A percentile compares a stretch with the other conserved stretches of the same genome.
phyloP scores from a whole-genome alignment of 2,888 invertebrate species.

The Auanema freiburgensis region DNA sequence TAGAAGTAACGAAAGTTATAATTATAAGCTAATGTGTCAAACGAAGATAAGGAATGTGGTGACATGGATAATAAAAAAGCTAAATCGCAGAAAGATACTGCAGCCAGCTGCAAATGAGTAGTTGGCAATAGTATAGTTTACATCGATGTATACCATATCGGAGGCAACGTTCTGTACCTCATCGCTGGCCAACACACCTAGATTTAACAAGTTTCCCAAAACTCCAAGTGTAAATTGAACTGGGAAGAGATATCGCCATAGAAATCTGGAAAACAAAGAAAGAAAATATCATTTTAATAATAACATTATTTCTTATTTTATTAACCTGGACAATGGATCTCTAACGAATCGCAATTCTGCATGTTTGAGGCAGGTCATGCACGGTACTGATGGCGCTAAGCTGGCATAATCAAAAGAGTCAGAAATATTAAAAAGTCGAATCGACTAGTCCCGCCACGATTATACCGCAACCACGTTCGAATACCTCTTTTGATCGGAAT shows the following conservation, averaged over 20 bases:
- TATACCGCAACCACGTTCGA: no score
- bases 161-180: conserved; percentile 61
- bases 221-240: conserved; percentile 57
- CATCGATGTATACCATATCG: conserved; percentile 49
- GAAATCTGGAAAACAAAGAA: conserved; percentile 8
- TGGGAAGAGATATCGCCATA: conserved; percentile 54
- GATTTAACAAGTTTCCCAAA: conserved; percentile 58
- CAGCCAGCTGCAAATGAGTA: conserved; percentile 52
- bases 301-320: no score
- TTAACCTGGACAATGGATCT: conserved; percentile 37
- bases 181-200: conserved; percentile 57
- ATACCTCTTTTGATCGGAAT: no score
- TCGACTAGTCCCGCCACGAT: no score
- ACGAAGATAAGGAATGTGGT: conserved; percentile 48
- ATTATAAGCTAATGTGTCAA: conserved; percentile 37
- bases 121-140: neutral
- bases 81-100: conserved; percentile 60
- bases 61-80: conserved; percentile 50
- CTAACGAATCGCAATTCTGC: conserved; percentile 38
- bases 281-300: no score
- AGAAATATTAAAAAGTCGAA: no score
- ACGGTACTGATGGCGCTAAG: conserved; percentile 24
- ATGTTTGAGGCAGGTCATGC: conserved; percentile 46
- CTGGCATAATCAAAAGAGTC: conserved; percentile 4
- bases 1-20: conserved; percentile 55